Base-by-base conservation (phyloP, 2,797 vertebrate species). In the Geotria australis region DNA sequence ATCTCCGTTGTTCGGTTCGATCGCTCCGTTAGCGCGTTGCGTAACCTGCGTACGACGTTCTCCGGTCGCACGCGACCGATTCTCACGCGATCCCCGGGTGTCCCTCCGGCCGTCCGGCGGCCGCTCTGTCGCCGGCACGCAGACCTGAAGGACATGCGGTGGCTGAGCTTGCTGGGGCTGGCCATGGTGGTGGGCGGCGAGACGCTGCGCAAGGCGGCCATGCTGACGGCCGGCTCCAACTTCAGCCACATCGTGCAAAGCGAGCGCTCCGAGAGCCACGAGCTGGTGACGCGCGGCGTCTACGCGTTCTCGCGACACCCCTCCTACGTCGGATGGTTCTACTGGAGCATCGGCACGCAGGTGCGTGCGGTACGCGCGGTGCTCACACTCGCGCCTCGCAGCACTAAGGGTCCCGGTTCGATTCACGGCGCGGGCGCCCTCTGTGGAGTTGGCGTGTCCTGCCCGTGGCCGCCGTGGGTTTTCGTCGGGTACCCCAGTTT, bases 231-330 rank as follows among this genome's bases (percentile, higher is more conserved):
- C 0, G 91, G 91, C 56, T 98, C 89, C 68, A 98, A 96, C 68
- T 98, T 98, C 70, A 98, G 95, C 71, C 91, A 98, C 58, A 88
- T 98, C 1, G 91, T 98, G 8, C 88, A 96, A 73, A 98, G 93
- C 0, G 91, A 98, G 62, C 95, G 95, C 57, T 81, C 91, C 2
- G 81, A 80, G 10, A 81, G 74, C 49, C 91, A 98, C 7, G 80
- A 81, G 12, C 68, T 98, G 68, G 89, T 98, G 70, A 98, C 85
- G 1, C 72, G 64, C 0, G 91, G 88, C 0, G 85, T 96, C 12
- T 96, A 98, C 0, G 70, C 81, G 46, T 83, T 74, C 75, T 96
- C 80, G 68, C 77, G 91, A 63, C 91, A 98, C 64, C 91, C 91
- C 0, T 89, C 91, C 1, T 98, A 98, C 0, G 91, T 98, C 57